Percentiles rank a stretch among this genome's conserved stretches.
phyloP scores from a whole-genome alignment of 2,113 vertebrate genomes.

The Aleadryas rufinucha region DNA sequence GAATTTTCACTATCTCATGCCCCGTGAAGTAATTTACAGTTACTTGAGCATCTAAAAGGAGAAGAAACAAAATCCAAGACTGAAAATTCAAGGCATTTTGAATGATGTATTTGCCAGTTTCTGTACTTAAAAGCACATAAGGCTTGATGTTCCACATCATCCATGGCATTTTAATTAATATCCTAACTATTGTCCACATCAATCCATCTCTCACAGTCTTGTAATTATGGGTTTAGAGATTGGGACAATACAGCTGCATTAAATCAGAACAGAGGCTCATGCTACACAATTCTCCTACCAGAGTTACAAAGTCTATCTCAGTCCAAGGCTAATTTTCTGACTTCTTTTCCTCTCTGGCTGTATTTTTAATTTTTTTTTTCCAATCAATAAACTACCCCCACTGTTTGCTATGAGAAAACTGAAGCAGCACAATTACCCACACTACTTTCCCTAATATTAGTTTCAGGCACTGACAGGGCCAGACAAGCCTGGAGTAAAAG shows the following conservation, averaged over 20 bases:
- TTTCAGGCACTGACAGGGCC: background rate
- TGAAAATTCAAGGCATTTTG: background rate
- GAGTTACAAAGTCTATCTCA: background rate
- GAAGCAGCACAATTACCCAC: background rate
- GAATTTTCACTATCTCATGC: background rate
- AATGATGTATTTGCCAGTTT: background rate
- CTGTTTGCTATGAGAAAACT: background rate
- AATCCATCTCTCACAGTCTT: background rate
- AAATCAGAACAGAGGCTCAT: background rate
- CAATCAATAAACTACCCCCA: background rate
- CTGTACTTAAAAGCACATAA: background rate
- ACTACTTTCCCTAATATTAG: background rate
- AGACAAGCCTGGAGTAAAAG: background rate
- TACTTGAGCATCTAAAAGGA: background rate
- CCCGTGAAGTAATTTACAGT: background rate
- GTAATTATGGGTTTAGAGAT: background rate
- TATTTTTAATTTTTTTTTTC: background rate
- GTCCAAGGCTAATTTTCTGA: background rate
- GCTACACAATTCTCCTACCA: background rate
- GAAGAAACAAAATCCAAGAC: background rate
- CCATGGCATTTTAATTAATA: background rate
- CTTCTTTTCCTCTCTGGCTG: background rate
- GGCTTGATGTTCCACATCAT: background rate
- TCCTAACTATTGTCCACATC: background rate
- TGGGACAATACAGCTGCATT: background rate